phyloP scores from a whole-genome alignment of 1,140 invertebrate species.

The Trachelipus rathkii region DNA sequence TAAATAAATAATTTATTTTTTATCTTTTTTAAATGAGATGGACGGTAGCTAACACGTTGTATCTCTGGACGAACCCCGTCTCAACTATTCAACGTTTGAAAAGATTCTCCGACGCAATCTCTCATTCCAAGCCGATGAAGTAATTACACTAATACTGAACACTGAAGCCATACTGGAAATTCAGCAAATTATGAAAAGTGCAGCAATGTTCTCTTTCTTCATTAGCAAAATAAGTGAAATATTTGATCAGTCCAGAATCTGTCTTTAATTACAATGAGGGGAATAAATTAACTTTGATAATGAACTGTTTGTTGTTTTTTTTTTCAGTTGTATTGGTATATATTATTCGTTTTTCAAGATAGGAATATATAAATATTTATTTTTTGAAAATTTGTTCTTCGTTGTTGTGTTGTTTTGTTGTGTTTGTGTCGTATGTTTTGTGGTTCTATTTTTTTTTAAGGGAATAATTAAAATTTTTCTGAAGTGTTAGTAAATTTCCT shows the following conservation, averaged over 20 bases:
- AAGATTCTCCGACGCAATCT: conserved; percentile 73
- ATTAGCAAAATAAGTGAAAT: conserved; percentile 99
- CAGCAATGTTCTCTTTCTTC: conserved; percentile 95
- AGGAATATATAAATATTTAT: too few relatives aligned
- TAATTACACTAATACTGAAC: conserved; percentile 98
- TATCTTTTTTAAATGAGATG: conserved; percentile 50
- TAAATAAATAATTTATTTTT: background rate
- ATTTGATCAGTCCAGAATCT: conserved; percentile 98
- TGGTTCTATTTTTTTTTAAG: too few relatives aligned
- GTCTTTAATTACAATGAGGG: conserved; percentile 99
- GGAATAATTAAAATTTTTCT: too few relatives aligned
- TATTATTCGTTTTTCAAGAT: too few relatives aligned
- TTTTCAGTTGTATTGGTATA: conserved; percentile 79
- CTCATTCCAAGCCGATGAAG: conserved; percentile 80
- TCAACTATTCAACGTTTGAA: conserved; percentile 93
- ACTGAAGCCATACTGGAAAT: conserved; percentile 96
- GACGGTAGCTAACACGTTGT: conserved; percentile 58
- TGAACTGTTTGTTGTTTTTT: conserved; percentile 65
- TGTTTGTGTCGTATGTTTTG: too few relatives aligned
- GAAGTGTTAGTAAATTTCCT: too few relatives aligned
- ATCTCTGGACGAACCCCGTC: conserved; percentile 74
- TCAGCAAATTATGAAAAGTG: conserved; percentile 99
- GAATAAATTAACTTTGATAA: conserved; percentile 84
- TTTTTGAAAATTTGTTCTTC: too few relatives aligned
- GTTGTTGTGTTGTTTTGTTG: too few relatives aligned